These are phyloP conservation scores for Theropithecus gelada DNA, from an alignment of 2,113 vertebrate genomes.

Conservation along the genomic window DNA sequence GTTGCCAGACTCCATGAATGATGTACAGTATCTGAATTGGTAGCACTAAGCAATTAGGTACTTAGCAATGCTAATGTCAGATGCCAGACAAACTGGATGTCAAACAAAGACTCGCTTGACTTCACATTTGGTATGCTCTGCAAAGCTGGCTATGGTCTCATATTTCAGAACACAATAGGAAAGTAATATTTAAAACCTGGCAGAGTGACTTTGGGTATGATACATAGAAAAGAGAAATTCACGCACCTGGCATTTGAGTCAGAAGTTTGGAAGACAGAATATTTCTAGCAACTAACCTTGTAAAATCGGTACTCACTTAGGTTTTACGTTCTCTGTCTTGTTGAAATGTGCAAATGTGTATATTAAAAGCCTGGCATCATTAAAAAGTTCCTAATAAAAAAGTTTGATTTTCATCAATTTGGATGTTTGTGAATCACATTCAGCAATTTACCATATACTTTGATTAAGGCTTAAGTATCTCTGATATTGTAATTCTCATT, in stretches of 20 bases:
- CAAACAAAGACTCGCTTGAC: constrained; percentile 62
- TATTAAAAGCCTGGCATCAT: not conserved
- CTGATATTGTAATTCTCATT: not conserved
- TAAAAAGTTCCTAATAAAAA: not conserved
- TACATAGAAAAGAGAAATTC: not conserved
- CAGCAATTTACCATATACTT: accelerated
- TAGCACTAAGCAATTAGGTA: constrained; percentile 5
- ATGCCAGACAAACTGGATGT: constrained; percentile 71
- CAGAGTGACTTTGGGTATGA: not conserved
- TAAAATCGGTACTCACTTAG: not conserved
- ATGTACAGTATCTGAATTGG: not conserved
- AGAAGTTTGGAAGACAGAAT: not conserved
- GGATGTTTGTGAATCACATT: not conserved
- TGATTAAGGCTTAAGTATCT: accelerated
- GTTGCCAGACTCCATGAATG: constrained; percentile 25
- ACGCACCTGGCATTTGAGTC: not conserved
- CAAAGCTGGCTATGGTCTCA: constrained; percentile 11
- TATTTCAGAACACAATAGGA: constrained; percentile 17
- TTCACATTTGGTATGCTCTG: not conserved
- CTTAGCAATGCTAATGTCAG: constrained; percentile 79
- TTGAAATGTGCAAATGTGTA: not conserved
- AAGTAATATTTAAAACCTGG: constrained; percentile 41
- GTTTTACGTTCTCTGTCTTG: not conserved
- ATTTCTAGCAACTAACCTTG: not conserved
- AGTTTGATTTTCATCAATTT: not conserved